Conservation (phyloP, 1,140 invertebrate genomes). For the Pseudomyrmex cubaensis region DNA sequence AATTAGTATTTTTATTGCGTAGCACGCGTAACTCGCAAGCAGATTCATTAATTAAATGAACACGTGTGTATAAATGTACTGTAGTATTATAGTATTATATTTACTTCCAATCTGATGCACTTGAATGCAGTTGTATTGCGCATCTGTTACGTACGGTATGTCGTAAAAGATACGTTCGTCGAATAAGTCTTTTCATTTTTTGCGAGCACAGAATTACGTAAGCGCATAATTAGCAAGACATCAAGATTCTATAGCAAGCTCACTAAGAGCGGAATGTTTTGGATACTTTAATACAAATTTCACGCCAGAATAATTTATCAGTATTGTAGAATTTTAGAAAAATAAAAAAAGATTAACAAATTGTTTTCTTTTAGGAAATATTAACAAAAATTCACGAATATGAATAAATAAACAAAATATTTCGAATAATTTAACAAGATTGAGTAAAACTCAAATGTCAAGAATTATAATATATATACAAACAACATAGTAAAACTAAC, state of each 20-base stretch:
- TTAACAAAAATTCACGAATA: no score
- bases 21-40: neutral
- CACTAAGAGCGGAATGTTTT: neutral
- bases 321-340: neutral
- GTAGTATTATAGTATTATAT: neutral
- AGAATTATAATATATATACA: no score
- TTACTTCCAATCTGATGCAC: slow-evolving; percentile 30
- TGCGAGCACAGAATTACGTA: neutral
- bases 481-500: no score
- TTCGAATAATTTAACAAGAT: no score
- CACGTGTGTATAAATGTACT: neutral
- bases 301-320: no score
- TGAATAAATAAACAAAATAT: no score
- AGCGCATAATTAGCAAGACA: neutral
- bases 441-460: no score
- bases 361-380: neutral
- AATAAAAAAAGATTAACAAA: neutral
- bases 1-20: slow-evolving; percentile 1
- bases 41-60: slow-evolving; percentile 42
- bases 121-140: slow-evolving; percentile 9
- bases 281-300: neutral
- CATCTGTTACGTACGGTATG: slow-evolving; percentile 12
- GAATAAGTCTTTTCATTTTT: slow-evolving; percentile 12
- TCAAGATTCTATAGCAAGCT: neutral
- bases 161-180: slow-evolving; percentile 7